Base-by-base conservation (phyloP, 2,888 invertebrate species). In the Saturnia pavonia region DNA sequence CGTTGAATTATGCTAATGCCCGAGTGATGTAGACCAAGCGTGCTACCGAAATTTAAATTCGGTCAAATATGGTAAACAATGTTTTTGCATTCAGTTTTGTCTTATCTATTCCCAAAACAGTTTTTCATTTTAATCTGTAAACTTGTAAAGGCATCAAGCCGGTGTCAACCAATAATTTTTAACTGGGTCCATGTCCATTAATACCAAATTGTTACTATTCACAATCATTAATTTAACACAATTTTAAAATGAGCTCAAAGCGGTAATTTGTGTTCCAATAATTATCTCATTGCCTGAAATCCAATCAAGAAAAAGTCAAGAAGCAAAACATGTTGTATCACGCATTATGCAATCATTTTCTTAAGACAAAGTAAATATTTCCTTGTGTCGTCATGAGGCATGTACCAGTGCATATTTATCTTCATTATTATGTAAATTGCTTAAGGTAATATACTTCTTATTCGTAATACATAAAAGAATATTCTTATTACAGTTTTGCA, bases 1-100 rank as follows among this genome's bases (percentile, higher is more conserved):
- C 90, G 89, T 88, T 87, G 88, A 90, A 90, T 91, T 93, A 93
- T 92, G 91, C 86, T 91, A 92, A 92, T 92, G 82, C 76, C 74
- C 78, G 82, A 87, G 85, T 88, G 91, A 88, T 88, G 88, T 86
- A 84, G 87, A 84, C 85, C 80, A 82, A 82, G 79, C 79, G 85
- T 79, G 86, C 87, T 87, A 86, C 87, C 87, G 85, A 91, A 90
- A 91, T 92, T 92, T 91, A 91, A 91, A 91, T 92, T 87, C 84
- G 81, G 79, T 78, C 82, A 76, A 82, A 82, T 82, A 82, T 82
- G 82, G 81, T 82, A 80, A 83, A 81, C 83, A 80, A 84, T 7
- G 85, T 88, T 85, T 88, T 85, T 79, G 72, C 72, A 79, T 75
- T 76, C 74, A 78, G 80, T 78, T 84, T 82, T 82, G 82, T 82